Base-by-base conservation (phyloP, 2,797 vertebrate species). In the Glossophaga mutica region DNA sequence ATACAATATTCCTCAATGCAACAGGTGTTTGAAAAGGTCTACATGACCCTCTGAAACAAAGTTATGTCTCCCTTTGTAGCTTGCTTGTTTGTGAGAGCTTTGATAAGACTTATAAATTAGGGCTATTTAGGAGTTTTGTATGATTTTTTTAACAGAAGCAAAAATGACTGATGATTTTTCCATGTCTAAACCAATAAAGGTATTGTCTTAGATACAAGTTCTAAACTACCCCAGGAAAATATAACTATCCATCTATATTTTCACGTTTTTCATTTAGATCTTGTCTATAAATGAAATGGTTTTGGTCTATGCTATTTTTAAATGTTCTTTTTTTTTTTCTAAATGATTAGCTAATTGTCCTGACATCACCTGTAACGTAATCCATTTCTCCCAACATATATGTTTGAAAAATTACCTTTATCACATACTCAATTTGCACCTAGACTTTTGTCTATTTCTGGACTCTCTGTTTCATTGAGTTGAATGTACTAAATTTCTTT, bases 1-100 rank as follows among this genome's bases (percentile, higher is more conserved):
- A 2, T 86, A 84, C 86, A 71, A 86, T 52, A 95, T 96, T 89
- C 52, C 39, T 86, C 46, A 55, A 5, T n/a, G 19, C n/a, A 94
- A 62, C n/a, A 73, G 11, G 79, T 48, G 71, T 95, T 86, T 44
- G 4, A 37, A 78, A 76, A 74, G 14, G 74, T 88, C 55, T 77
- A 6, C 67, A 9, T 10, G 5, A 71, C 6, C 15, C 42, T 48
- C 3, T 91, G 59, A 93, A 48, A 78, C 26, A 70, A 74, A 59
- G 18, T 82, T 22, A 39, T 42, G 6, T 42, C 71, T 96, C 68
- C 82, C 37, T 82, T 83, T 55, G 79, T 76, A 79, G 77, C 34
- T 50, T 81, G 52, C 22, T 87, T 37, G 50, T 86, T 34, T 22
- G 9, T 67, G 29, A 86, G 16, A 21, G 15, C 15, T 74, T 91